These are phyloP conservation scores for Callinectes sapidus DNA, from an alignment of 2,888 invertebrate species.

Conservation along the genomic window DNA sequence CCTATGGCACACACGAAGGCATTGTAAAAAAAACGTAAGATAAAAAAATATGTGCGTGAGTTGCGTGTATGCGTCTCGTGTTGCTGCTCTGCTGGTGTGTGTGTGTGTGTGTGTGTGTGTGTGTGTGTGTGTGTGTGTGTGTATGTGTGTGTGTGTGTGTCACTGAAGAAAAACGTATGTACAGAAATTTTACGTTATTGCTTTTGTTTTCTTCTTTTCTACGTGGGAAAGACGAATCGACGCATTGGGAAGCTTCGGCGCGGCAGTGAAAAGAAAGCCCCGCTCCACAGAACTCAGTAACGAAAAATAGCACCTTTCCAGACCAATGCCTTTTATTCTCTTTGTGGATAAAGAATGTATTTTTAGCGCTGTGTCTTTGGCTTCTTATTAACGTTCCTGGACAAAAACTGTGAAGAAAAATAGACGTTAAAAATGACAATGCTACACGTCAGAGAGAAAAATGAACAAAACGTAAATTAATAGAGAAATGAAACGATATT, in stretches of 20 bases:
- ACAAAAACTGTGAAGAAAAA: neutral
- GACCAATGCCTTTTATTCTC: neutral
- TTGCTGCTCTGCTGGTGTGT: no score
- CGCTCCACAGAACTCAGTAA: neutral
- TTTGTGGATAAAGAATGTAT: neutral
- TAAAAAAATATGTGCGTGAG: neutral
- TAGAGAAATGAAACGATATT: neutral
- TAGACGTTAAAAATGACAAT: neutral
- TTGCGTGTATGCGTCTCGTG: neutral
- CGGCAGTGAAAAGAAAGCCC: neutral
- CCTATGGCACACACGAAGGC: neutral
- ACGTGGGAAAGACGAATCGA: neutral
- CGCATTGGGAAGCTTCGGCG: neutral
- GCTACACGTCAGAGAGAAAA: neutral
- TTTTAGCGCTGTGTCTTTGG: neutral
- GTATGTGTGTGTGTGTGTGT: conserved; percentile 21
- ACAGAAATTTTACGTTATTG: neutral
- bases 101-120: conserved; percentile 2
- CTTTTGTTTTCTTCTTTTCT: neutral
- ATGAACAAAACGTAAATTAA: neutral
- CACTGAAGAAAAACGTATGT: neutral
- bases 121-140: conserved; percentile 16
- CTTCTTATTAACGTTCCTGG: neutral
- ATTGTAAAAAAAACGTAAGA: neutral
- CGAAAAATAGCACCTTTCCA: neutral